Conservation (phyloP, 1,140 invertebrate genomes). For the Orussus abietinus region DNA sequence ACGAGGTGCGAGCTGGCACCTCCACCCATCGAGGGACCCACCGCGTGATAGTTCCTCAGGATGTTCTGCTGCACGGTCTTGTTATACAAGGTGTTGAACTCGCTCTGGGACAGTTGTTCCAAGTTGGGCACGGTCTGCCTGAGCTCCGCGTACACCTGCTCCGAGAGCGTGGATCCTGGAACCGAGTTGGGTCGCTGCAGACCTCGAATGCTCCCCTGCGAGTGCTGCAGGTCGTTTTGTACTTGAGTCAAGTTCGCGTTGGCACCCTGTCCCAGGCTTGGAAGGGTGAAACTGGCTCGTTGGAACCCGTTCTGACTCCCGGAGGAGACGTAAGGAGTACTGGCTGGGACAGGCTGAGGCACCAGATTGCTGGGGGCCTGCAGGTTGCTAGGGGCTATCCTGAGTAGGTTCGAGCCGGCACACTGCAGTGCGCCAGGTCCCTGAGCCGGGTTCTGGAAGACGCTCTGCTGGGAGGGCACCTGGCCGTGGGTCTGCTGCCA, state of each 20-base stretch:
- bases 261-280: no score
- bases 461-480: constrained; percentile 10
- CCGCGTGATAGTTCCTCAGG: constrained; percentile 40
- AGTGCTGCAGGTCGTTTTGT: constrained; percentile 30
- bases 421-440: no score
- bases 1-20: no score
- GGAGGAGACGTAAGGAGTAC: no score
- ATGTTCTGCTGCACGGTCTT: constrained; percentile 51
- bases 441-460: constrained; percentile 5
- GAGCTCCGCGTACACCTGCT: constrained; percentile 47
- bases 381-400: constrained; percentile 12
- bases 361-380: no score
- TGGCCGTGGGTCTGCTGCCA: constrained; percentile 36
- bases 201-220: constrained; percentile 10
- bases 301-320: no score
- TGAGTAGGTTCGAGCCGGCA: background rate
- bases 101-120: constrained; percentile 47
- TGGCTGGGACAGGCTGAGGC: no score
- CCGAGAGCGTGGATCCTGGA: constrained; percentile 27
- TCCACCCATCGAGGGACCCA: no score
- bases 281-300: no score
- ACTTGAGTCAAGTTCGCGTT: constrained; percentile 24
- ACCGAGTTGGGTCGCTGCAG: constrained; percentile 21
- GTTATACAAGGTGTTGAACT: constrained; percentile 51
- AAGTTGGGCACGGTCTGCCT: constrained; percentile 48